Evolutionary conservation across 1,140 invertebrate species (phyloP).

Genomic region (Oedothorax gibbosus): DNA sequence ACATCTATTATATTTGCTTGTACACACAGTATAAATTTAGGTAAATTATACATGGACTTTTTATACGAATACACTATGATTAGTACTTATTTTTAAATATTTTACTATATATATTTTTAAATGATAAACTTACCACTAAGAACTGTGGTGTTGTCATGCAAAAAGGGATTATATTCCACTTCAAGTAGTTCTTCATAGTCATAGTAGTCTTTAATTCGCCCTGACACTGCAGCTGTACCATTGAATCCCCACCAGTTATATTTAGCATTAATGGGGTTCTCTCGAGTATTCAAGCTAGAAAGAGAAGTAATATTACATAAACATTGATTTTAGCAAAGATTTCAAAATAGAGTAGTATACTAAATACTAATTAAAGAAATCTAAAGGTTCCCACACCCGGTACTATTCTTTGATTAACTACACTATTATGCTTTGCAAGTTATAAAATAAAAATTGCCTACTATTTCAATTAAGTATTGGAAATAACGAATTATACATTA

Average conservation of each 20-base stretch:
- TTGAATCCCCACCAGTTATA: slow-evolving; percentile 99
- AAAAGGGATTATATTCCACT: slow-evolving; percentile 87
- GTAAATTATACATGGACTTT: no score
- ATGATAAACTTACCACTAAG: slow-evolving; percentile 68
- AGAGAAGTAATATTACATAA: neutral
- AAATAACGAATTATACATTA: no score
- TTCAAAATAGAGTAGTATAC: no score
- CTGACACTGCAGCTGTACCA: slow-evolving; percentile 85
- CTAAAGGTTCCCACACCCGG: no score
- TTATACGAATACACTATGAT: neutral
- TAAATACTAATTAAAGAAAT: no score
- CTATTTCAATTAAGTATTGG: no score
- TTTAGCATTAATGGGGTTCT: slow-evolving; percentile 87
- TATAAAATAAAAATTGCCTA: no score
- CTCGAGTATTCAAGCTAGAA: slow-evolving; percentile 73
- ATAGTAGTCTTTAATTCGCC: slow-evolving; percentile 84
- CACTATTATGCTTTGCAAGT: no score
- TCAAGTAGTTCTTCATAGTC: slow-evolving; percentile 88
- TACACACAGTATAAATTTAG: no score
- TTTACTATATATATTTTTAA: neutral
- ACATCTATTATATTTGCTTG: no score
- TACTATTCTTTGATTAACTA: no score
- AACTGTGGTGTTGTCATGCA: slow-evolving; percentile 84
- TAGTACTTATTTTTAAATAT: neutral
- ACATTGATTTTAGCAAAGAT: neutral